These are phyloP conservation scores for Neocrepidodera transversa DNA, from an alignment of 2,888 invertebrate genomes.

Conservation along the genomic window DNA sequence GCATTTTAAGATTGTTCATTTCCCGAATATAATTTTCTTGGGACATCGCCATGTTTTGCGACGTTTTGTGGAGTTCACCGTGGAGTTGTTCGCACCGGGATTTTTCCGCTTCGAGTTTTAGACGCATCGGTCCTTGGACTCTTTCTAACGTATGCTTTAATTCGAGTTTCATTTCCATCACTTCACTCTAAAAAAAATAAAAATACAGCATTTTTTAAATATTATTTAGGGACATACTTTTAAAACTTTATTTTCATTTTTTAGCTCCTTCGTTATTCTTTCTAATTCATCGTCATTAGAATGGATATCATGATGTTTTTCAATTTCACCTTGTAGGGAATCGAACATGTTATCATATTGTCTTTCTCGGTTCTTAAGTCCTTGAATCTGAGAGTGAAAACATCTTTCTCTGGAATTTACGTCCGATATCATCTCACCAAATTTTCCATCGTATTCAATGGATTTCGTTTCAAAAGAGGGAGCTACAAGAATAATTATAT, in stretches of 20 bases:
- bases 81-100: conserved; percentile 51
- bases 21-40: conserved; percentile 48
- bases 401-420: conserved; percentile 66
- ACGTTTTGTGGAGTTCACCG: conserved; percentile 47
- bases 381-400: conserved; percentile 68
- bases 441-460: neutral
- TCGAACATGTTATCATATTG: conserved; percentile 65
- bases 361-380: conserved; percentile 70
- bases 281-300: conserved; percentile 30
- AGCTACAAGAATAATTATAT: neutral
- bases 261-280: conserved; percentile 47
- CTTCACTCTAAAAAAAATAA: conserved; percentile 43
- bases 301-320: neutral
- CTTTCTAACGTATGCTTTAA: conserved; percentile 54
- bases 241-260: conserved; percentile 51
- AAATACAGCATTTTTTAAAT: neutral
- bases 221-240: conserved; percentile 25
- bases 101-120: conserved; percentile 46
- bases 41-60: conserved; percentile 41
- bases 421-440: conserved; percentile 61
- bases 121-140: conserved; percentile 54
- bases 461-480: neutral
- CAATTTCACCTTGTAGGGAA: neutral
- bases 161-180: conserved; percentile 54
- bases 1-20: conserved; percentile 50